These are phyloP conservation scores for Dynastes maya DNA, from an alignment of 2,888 invertebrate genomes.

Conservation along the genomic window DNA sequence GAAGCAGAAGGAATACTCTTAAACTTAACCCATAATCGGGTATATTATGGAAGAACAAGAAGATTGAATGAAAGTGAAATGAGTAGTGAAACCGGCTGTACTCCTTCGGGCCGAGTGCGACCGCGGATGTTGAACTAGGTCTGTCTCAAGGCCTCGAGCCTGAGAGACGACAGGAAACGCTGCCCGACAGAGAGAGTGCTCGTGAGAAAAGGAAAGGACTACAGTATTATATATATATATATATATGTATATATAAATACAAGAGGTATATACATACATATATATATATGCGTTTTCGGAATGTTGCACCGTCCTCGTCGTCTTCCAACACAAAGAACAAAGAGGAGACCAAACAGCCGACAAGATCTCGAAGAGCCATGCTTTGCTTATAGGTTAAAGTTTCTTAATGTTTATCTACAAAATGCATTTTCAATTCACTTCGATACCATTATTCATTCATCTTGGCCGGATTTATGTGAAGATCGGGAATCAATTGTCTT, in stretches of 20 bases:
- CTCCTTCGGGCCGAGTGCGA: slow-evolving; percentile 59
- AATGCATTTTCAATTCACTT: too few species aligned
- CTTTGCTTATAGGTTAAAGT: too few species aligned
- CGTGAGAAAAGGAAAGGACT: neutral
- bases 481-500: too few species aligned
- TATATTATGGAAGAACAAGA: slow-evolving; percentile 14
- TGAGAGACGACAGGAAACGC: slow-evolving; percentile 42
- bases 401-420: too few species aligned
- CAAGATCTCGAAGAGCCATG: too few species aligned
- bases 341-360: neutral
- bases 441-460: too few species aligned
- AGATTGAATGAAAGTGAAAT: slow-evolving; percentile 52
- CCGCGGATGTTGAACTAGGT: slow-evolving; percentile 72
- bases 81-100: slow-evolving; percentile 54
- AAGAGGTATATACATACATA: too few species aligned
- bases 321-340: neutral
- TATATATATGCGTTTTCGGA: slow-evolving; percentile 3
- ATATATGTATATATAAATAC: neutral
- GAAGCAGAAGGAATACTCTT: neutral
- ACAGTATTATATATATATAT: too few species aligned
- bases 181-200: slow-evolving; percentile 3
- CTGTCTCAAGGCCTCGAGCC: slow-evolving; percentile 53
- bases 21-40: neutral
- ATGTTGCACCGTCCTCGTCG: neutral
- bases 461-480: too few species aligned